phyloP scores from a whole-genome alignment of 2,113 vertebrate genomes.

The Takifugu bimaculatus region DNA sequence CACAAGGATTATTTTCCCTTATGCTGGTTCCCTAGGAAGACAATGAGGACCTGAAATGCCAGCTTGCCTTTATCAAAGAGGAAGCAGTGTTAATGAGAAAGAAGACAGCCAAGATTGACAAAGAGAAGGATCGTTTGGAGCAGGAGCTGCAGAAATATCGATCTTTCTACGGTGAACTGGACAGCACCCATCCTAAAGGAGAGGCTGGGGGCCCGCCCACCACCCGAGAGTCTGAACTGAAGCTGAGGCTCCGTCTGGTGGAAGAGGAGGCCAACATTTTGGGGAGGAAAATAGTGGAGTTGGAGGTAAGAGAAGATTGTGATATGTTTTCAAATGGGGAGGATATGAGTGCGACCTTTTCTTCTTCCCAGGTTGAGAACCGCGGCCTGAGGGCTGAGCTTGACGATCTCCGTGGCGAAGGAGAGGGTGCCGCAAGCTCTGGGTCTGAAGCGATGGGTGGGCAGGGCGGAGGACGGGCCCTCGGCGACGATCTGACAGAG shows the following conservation, averaged over 20 bases:
- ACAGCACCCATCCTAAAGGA: slow-evolving; percentile 91
- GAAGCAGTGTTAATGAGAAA: slow-evolving; percentile 94
- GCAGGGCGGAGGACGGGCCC: slow-evolving; percentile 76
- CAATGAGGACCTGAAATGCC: slow-evolving; percentile 93
- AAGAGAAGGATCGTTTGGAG: slow-evolving; percentile 92
- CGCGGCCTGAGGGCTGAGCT: slow-evolving; percentile 91
- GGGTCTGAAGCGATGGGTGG: slow-evolving; percentile 71
- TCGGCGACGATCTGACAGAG: slow-evolving; percentile 88
- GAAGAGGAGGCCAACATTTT: slow-evolving; percentile 98
- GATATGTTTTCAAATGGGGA: neutral
- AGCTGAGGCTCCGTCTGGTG: slow-evolving; percentile 88
- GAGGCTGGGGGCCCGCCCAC: slow-evolving; percentile 93
- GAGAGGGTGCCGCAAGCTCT: slow-evolving; percentile 75
- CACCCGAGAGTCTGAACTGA: slow-evolving; percentile 92
- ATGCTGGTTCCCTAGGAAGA: slow-evolving; percentile 79
- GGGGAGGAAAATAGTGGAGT: slow-evolving; percentile 93
- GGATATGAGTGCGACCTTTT: neutral
- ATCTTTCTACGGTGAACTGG: slow-evolving; percentile 93
- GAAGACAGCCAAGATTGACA: slow-evolving; percentile 95
- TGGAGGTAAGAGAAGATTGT: slow-evolving; percentile 73
- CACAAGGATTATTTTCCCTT: too few species aligned
- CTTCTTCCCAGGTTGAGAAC: slow-evolving; percentile 80
- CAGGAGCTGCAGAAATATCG: slow-evolving; percentile 94
- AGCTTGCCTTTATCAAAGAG: slow-evolving; percentile 93
- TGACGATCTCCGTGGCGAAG: slow-evolving; percentile 88